Percentiles rank a stretch among this genome's conserved stretches.
Evolutionary conservation across 2,113 vertebrate species (phyloP).

Genomic region (Pelusios castaneus): DNA sequence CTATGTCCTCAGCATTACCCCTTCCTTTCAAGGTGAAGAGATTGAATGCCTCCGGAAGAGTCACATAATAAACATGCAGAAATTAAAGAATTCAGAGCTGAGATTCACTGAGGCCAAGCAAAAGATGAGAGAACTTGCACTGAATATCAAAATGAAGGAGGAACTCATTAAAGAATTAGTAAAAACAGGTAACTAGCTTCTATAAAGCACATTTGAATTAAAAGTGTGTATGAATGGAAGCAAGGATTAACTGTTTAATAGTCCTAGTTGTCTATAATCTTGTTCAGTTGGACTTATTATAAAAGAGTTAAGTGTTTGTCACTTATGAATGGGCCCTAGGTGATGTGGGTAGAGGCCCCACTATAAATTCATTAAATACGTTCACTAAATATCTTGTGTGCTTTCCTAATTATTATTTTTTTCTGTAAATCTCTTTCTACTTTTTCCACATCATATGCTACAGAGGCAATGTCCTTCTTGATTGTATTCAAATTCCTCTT

Average conservation of each 20-base stretch:
- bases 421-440: neutral
- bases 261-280: neutral
- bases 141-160: slow-evolving; percentile 89
- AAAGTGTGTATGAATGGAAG: neutral
- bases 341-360: neutral
- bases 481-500: neutral
- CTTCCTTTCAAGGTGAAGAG: slow-evolving; percentile 74
- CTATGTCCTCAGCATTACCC: neutral
- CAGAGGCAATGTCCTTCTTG: neutral
- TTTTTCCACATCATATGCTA: neutral
- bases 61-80: slow-evolving; percentile 75
- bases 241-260: neutral
- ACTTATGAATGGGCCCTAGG: neutral
- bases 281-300: neutral
- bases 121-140: slow-evolving; percentile 85
- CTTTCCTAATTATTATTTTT: neutral
- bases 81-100: slow-evolving; percentile 77
- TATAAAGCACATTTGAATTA: neutral
- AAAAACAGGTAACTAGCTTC: slow-evolving; percentile 83
- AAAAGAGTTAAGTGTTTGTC: neutral
- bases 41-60: slow-evolving; percentile 73
- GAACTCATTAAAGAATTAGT: slow-evolving; percentile 89
- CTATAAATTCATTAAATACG: neutral
- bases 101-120: slow-evolving; percentile 75
- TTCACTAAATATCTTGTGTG: neutral